Conservation (phyloP, 2,113 vertebrate genomes). For the Cepphus grylle region DNA sequence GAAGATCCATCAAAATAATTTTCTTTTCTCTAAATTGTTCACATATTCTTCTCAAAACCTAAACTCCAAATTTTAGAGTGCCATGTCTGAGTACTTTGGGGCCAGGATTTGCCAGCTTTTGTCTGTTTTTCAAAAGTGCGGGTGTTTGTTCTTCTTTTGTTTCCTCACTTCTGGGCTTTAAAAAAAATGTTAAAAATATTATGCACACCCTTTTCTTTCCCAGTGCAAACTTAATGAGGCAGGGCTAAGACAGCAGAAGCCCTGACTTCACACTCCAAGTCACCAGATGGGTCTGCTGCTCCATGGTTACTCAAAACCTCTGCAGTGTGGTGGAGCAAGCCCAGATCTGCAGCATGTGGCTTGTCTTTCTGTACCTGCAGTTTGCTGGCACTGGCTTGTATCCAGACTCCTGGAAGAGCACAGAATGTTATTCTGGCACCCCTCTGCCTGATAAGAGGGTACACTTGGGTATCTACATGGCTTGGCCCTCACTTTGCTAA, state of each 20-base stretch:
- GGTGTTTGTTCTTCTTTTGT: not conserved
- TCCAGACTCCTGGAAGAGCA: not conserved
- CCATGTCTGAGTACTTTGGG: not conserved
- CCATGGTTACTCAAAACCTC: not conserved
- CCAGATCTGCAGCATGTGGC: not conserved
- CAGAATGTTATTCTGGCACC: not conserved
- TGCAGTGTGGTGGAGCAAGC: not conserved
- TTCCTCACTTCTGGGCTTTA: not conserved
- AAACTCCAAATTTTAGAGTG: not conserved
- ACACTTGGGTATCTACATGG: not conserved
- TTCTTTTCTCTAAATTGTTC: not conserved
- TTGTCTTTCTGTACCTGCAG: not conserved
- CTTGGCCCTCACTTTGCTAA: not conserved
- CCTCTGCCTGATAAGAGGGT: not conserved
- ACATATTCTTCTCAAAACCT: not conserved
- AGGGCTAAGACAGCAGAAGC: not conserved
- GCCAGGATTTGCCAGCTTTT: not conserved
- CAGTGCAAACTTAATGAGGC: not conserved
- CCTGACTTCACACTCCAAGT: not conserved
- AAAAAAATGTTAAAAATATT: not conserved
- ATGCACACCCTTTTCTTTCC: not conserved
- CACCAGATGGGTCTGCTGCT: not conserved
- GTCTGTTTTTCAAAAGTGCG: not conserved
- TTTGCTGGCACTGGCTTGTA: not conserved
- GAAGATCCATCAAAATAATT: not conserved